Percentiles rank a stretch among this genome's conserved stretches.
Evolutionary conservation across 2,113 vertebrate genomes (phyloP).

Genomic region (Crotalus viridis): DNA sequence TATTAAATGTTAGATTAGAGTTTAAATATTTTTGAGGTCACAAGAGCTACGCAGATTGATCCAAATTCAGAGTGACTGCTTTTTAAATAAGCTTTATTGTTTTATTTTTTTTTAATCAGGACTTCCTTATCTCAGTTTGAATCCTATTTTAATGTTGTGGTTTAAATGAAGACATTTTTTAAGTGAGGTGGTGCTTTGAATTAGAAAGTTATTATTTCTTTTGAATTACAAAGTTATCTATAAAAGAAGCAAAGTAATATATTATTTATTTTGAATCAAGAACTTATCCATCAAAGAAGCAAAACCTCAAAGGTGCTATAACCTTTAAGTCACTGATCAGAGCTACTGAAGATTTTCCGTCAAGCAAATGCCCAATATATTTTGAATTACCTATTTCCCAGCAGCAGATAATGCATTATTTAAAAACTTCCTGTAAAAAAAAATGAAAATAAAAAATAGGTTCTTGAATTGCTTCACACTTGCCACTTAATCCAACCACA

Average conservation of each 20-base stretch:
- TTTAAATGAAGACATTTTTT: neutral
- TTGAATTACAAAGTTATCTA: slow-evolving; percentile 7
- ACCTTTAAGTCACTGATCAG: neutral
- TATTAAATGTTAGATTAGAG: neutral
- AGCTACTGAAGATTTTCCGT: neutral
- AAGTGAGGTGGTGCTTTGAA: neutral
- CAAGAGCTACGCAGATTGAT: neutral
- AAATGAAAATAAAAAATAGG: neutral
- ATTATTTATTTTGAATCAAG: slow-evolving; percentile 12
- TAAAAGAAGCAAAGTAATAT: neutral
- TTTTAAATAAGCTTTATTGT: neutral
- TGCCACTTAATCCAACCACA: neutral
- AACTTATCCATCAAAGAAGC: neutral
- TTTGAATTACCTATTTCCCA: neutral
- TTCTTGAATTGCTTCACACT: neutral
- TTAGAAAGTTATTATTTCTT: slow-evolving; percentile 2
- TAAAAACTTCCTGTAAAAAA: neutral
- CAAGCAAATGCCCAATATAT: neutral
- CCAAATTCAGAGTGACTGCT: neutral
- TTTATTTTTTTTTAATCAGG: neutral
- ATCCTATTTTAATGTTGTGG: neutral
- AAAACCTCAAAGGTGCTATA: slow-evolving; percentile 10
- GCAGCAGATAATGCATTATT: neutral
- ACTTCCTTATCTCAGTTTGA: neutral
- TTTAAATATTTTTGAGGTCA: neutral